Conservation (phyloP, 2,797 vertebrate species). For the Protosalanx chinensis region DNA sequence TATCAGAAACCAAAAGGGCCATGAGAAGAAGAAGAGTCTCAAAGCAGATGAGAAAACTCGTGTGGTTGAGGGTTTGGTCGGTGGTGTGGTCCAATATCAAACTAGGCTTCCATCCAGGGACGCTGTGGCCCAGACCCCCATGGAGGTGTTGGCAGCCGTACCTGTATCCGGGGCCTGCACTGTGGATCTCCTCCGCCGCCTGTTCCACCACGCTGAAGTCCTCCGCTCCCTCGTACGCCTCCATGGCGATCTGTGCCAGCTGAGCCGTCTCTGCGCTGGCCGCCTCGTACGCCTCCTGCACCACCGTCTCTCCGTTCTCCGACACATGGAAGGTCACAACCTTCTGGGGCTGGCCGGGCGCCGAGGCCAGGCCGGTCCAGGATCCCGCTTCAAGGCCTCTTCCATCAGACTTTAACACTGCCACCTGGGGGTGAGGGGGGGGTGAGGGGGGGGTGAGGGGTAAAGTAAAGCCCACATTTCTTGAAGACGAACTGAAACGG, state of each 20-base stretch:
- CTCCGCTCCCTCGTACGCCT: conserved; percentile 66
- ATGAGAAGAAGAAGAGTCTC: no score
- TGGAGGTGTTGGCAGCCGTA: conserved; percentile 39
- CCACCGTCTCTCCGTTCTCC: conserved; percentile 74
- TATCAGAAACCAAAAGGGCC: no score
- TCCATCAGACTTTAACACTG: conserved; percentile 80
- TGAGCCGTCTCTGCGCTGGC: conserved; percentile 67
- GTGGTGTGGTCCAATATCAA: no score
- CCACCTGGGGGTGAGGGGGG: conserved; percentile 74
- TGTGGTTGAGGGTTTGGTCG: no score
- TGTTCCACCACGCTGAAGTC: conserved; percentile 87
- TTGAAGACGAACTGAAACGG: no score
- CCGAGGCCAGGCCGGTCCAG: conserved; percentile 55
- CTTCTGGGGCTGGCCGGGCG: conserved; percentile 71
- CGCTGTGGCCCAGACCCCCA: no score
- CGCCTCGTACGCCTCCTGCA: conserved; percentile 77
- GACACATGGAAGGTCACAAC: conserved; percentile 88
- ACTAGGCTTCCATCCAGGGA: no score
- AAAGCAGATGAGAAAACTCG: no score
- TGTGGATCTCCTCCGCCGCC: conserved; percentile 76
- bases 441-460: no score
- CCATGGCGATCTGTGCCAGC: conserved; percentile 84
- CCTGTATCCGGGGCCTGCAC: conserved; percentile 76
- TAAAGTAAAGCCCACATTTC: no score
- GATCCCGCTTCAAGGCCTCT: conserved; percentile 54